These are phyloP conservation scores for Thymelicus sylvestris DNA, from an alignment of 2,888 invertebrate genomes.

Conservation along the genomic window DNA sequence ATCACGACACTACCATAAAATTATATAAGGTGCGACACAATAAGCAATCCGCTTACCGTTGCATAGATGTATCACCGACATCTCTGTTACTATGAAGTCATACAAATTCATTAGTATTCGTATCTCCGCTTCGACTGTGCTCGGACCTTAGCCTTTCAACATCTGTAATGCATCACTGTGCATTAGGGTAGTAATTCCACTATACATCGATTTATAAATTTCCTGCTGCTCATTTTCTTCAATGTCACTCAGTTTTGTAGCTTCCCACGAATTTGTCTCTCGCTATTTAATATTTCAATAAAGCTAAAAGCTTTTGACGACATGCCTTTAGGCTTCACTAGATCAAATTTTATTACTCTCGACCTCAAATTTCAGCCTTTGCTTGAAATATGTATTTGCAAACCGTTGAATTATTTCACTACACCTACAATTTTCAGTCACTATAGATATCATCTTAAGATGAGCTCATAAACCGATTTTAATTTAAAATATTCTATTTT, in stretches of 20 bases:
- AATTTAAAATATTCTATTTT: constrained; percentile 44
- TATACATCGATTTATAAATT: constrained; percentile 7
- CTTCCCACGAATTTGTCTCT: constrained; percentile 10
- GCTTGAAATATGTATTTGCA: constrained; percentile 6
- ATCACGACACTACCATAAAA: constrained; percentile 20
- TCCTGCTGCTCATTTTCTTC: constrained; percentile 2
- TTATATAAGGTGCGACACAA: constrained; percentile 9
- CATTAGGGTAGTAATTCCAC: constrained; percentile 19
- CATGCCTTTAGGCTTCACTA: constrained; percentile 7
- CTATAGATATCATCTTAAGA: neutral
- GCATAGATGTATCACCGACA: constrained; percentile 24
- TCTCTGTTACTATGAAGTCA: constrained; percentile 28
- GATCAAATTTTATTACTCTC: constrained; percentile 11
- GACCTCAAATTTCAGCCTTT: constrained; percentile 6
- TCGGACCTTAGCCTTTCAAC: constrained; percentile 16
- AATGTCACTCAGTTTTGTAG: constrained; percentile 7
- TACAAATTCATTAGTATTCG: constrained; percentile 33
- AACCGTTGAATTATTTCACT: constrained; percentile 3
- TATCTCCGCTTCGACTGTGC: constrained; percentile 21
- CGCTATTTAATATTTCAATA: constrained; percentile 11
- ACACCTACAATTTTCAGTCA: constrained; percentile 2
- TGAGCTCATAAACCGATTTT: neutral
- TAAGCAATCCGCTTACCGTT: constrained; percentile 27
- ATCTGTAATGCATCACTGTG: constrained; percentile 31
- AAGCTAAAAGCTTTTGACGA: constrained; percentile 18